Percentiles rank a stretch among this genome's conserved stretches.
phyloP scores from a whole-genome alignment of 2,797 vertebrate species.

The Geotrypetes seraphini region DNA sequence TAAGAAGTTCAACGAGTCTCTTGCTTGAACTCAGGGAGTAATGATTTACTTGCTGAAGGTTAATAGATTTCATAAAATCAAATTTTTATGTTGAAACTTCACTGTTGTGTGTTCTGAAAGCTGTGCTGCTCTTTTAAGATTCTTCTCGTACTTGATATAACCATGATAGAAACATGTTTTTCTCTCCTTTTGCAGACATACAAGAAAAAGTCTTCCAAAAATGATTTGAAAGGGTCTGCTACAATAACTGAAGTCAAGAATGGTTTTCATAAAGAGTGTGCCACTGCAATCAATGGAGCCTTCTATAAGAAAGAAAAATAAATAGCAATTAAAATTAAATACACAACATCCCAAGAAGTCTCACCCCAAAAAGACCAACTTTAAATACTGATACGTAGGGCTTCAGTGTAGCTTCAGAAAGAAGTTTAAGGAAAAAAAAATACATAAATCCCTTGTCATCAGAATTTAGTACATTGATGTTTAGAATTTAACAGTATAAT shows the following conservation, averaged over 20 bases:
- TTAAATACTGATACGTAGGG: slow-evolving; percentile 15
- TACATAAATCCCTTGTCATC: slow-evolving; percentile 38
- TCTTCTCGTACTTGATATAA: neutral
- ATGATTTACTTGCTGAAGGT: too few species aligned
- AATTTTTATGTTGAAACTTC: too few species aligned
- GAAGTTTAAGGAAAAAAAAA: slow-evolving; percentile 25
- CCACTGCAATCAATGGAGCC: slow-evolving; percentile 45
- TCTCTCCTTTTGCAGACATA: slow-evolving; percentile 53
- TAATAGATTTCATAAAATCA: too few species aligned
- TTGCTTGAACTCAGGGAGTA: too few species aligned
- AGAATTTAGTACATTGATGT: slow-evolving; percentile 29
- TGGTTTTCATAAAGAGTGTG: slow-evolving; percentile 56
- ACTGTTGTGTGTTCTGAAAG: too few species aligned
- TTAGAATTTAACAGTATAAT: slow-evolving; percentile 36
- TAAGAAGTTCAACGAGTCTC: too few species aligned
- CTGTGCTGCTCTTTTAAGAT: too few species aligned
- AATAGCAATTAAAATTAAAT: neutral
- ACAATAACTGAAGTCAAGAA: slow-evolving; percentile 46
- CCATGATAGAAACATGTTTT: neutral
- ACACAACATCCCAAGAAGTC: slow-evolving; percentile 1
- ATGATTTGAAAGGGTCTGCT: slow-evolving; percentile 15
- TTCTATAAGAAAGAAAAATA: slow-evolving; percentile 57
- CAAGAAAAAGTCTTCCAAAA: slow-evolving; percentile 45
- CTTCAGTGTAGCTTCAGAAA: slow-evolving; percentile 38
- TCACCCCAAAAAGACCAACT: slow-evolving; percentile 26